A percentile compares a stretch with the other conserved stretches of the same genome.
These are phyloP conservation scores for Drosophila birchii DNA, from an alignment of 2,888 invertebrate species.

Conservation along the genomic window DNA sequence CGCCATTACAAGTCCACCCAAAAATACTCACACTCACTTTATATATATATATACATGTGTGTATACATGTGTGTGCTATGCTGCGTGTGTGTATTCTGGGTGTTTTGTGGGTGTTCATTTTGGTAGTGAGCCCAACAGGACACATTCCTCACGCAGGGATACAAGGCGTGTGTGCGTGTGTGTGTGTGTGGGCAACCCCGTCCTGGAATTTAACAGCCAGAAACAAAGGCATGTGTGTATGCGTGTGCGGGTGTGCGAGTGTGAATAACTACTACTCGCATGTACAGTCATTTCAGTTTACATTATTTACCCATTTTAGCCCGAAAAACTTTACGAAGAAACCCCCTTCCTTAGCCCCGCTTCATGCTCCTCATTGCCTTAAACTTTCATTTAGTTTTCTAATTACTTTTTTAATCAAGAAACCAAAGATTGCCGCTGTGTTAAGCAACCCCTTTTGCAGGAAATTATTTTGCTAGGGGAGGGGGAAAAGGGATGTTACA, in stretches of 20 bases:
- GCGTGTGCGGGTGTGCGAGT: conserved; percentile 20
- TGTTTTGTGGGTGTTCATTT: conserved; percentile 68
- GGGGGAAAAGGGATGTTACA: neutral
- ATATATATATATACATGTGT: neutral
- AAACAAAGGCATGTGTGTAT: conserved; percentile 52
- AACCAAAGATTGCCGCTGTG: conserved; percentile 75
- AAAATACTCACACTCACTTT: neutral
- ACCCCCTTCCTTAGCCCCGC: neutral
- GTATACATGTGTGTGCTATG: neutral
- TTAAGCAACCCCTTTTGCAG: conserved; percentile 20
- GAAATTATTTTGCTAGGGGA: conserved; percentile 8
- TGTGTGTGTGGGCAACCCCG: neutral
- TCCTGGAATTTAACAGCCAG: conserved; percentile 22
- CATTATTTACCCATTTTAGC: conserved; percentile 74
- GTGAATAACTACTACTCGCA: conserved; percentile 53
- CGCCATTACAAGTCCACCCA: conserved; percentile 13
- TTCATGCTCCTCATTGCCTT: conserved; percentile 56
- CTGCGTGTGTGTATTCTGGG: neutral
- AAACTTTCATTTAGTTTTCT: conserved; percentile 82
- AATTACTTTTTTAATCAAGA: conserved; percentile 80
- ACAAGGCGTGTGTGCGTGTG: conserved; percentile 58
- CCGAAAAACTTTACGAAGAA: conserved; percentile 61
- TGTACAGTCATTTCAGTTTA: conserved; percentile 80
- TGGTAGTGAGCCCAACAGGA: conserved; percentile 80
- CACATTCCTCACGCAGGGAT: conserved; percentile 73